Evolutionary conservation across 92 coral and sea anemone species (phyloP), one percentile per base, ranked within the genome.

Genomic region (Actinostola sp.): DNA sequence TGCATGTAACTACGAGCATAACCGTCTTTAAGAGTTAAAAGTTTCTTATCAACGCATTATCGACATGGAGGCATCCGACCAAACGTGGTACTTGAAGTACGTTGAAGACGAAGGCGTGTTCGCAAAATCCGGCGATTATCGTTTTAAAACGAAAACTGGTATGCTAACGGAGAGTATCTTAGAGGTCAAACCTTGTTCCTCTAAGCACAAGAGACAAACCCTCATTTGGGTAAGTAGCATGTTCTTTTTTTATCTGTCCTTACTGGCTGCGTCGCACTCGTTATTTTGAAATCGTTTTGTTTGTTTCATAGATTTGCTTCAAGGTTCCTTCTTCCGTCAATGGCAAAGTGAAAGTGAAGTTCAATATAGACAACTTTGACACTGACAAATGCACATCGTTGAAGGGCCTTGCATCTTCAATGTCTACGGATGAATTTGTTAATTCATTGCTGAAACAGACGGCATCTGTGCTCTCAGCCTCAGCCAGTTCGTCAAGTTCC

Each of bases 51-150:
- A n/a, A n/a, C n/a, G n/a, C n/a, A n/a, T n/a, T n/a, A n/a, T n/a
- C n/a, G n/a, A n/a, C n/a, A n/a, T n/a, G n/a, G n/a, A n/a, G n/a
- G n/a, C n/a, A n/a, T n/a, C n/a, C n/a, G 64, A 58, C 41, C 36
- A 58, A 28, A 25, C 17, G 21, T 67, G 73, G 73, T 19, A 48
- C 14, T 48, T 67, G 17, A 67, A 67, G 42, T 31, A 44, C 73
- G 73, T 67, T 8, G 73, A 67, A 10, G 73, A 55, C 36, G 61
- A 67, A 48, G 73, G 73, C 10, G 26, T 67, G 14, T 67, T 67
- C 42, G 73, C 45, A 17, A 67, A 67, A 27, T 32, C 45, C 27
- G 59, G 43, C 41, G 59, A 67, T 27, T 6, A 30, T 26, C 59
- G 73, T 15, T 30, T 48, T 10, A 45, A 44, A 67, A 67, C 73